Evolutionary conservation across 2,888 invertebrate species (phyloP), one percentile per base, ranked within the genome.

Genomic region (Agrenia bidenticulata): DNA sequence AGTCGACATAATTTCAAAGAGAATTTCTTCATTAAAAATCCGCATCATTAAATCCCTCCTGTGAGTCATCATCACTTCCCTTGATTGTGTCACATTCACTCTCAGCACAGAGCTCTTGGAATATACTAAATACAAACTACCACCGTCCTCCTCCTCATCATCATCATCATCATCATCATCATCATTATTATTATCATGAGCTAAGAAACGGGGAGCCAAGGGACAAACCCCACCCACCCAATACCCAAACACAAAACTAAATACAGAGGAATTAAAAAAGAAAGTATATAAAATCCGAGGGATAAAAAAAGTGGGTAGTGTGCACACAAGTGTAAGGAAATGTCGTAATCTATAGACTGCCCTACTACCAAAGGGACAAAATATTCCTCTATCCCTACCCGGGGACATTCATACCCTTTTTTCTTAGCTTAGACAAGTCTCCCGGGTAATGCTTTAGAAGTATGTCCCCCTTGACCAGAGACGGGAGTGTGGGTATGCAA

Each of bases 1-100:
- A 32, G 32, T 4, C 4, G 32, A 7, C 32, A 32, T 32, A 32
- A 32, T 32, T 32, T 32, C 32, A 51, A 51, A 51, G 17, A 23
- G 23, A 23, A 51, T 51, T 51, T 51, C 21, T 55, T 55, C 55
- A 55, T 55, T 55, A 55, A 55, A 55, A 55, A 55, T 55, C 32
- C 55, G 24, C 55, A 55, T 55, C 55, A 55, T 55, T 55, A 55
- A 55, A 32, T 55, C 55, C 32, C 21, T 51, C 23, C 51, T 21
- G 51, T 24, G 45, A 45, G 45, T 45, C 19, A 45, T 45, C 45
- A 45, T 19, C 32, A 32, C 32, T 32, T 45, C 45, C n/a, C n/a
- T 15, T 45, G 45, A 45, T 45, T 45, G 15, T 45, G 45, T 45
- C 45, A 45, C 45, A 45, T 45, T 45, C 45, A 45, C 9, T 51